Evolutionary conservation across 2,113 vertebrate genomes (phyloP).

Genomic region (Channa argus): DNA sequence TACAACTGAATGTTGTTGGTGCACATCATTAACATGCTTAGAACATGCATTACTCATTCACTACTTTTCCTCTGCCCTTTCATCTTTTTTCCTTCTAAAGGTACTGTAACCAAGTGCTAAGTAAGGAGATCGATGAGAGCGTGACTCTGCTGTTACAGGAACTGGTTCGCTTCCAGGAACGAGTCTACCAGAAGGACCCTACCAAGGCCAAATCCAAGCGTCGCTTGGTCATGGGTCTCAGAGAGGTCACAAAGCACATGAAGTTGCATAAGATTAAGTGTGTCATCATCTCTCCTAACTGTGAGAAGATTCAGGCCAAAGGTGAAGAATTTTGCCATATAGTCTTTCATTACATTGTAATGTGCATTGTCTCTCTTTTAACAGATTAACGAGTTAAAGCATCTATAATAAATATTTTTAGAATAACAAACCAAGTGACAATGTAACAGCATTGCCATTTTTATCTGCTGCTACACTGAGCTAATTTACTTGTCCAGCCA

Average conservation of each 20-base stretch:
- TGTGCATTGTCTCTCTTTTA: too few species aligned
- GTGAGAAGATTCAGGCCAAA: constrained; percentile 99
- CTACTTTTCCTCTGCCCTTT: background rate
- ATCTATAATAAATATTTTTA: background rate
- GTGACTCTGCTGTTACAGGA: constrained; percentile 96
- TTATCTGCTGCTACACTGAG: background rate
- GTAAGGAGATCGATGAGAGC: constrained; percentile 98
- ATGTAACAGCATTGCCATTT: background rate
- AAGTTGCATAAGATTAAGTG: constrained; percentile 96
- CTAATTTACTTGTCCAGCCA: too few species aligned
- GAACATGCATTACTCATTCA: too few species aligned
- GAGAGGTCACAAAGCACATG: constrained; percentile 99
- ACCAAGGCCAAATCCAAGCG: constrained; percentile 93
- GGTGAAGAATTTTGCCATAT: constrained; percentile 74
- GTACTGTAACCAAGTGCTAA: constrained; percentile 98
- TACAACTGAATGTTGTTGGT: background rate
- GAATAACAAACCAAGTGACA: background rate
- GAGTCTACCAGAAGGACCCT: constrained; percentile 96
- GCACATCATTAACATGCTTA: background rate
- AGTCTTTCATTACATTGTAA: background rate
- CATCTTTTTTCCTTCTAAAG: constrained; percentile 69
- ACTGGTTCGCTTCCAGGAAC: constrained; percentile 96
- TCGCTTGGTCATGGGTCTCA: constrained; percentile 95
- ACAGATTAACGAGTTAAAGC: background rate
- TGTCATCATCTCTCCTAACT: constrained; percentile 98